Evolutionary conservation across 2,797 vertebrate genomes (phyloP).

Genomic region (Zenarchopterus dispar): DNA sequence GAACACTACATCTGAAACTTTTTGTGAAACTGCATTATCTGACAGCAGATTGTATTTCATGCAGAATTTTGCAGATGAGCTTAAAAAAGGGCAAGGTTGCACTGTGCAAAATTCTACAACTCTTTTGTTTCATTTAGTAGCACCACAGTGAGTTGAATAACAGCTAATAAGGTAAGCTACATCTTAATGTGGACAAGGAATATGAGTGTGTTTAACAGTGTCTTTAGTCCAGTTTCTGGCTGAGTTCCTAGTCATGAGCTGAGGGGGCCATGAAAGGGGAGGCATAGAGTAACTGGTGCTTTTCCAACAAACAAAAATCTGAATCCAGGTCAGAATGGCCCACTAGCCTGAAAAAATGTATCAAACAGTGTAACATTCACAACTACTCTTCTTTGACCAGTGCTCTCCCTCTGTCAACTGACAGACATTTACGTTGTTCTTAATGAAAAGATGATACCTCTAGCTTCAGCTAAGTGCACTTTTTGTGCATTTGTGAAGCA

Average conservation of each 20-base stretch:
- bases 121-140: slow-evolving; percentile 61
- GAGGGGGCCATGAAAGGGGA: slow-evolving; percentile 60
- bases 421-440: slow-evolving; percentile 38
- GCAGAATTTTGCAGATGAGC: slow-evolving; percentile 66
- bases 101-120: slow-evolving; percentile 36
- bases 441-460: slow-evolving; percentile 46
- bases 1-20: slow-evolving; percentile 20
- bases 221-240: slow-evolving; percentile 60
- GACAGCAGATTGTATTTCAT: slow-evolving; percentile 56
- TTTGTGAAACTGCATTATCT: slow-evolving; percentile 32
- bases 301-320: slow-evolving; percentile 57
- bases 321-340: slow-evolving; percentile 38
- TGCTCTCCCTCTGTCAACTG: slow-evolving; percentile 4
- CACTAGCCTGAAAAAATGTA: slow-evolving; percentile 19
- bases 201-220: slow-evolving; percentile 21
- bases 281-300: slow-evolving; percentile 44
- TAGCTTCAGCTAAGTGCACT: slow-evolving; percentile 35
- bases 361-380: slow-evolving; percentile 22
- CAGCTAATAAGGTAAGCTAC: slow-evolving; percentile 31
- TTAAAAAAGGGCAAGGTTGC: slow-evolving; percentile 41
- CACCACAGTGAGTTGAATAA: slow-evolving; percentile 36
- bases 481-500: slow-evolving; percentile 40
- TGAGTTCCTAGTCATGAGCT: slow-evolving; percentile 42
- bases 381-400: background rate
- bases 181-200: slow-evolving; percentile 35